A percentile compares a stretch with the other conserved stretches of the same genome.
Evolutionary conservation across 2,113 vertebrate species (phyloP).

Genomic region (Aspiorhynchus laticeps): DNA sequence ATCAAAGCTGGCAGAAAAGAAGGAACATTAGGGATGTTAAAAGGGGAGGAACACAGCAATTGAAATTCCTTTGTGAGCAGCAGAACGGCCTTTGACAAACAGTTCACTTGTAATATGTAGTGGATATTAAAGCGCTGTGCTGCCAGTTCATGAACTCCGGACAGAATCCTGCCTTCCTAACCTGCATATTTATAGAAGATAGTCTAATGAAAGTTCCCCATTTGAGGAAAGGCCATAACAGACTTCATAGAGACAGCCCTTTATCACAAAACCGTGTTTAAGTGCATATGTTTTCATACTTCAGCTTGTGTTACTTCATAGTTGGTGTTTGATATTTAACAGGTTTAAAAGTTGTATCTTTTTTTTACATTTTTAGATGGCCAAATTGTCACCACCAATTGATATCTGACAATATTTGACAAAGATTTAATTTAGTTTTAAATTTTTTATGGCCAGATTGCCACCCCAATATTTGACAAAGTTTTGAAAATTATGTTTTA

Average conservation of each 20-base stretch:
- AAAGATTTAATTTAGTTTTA: not conserved
- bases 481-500: not conserved
- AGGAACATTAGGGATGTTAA: constrained; percentile 13
- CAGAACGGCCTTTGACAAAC: not conserved
- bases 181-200: not conserved
- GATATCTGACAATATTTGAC: too few species aligned
- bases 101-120: not conserved
- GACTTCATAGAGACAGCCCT: not conserved
- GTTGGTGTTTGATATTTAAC: not conserved
- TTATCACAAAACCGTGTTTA: not conserved
- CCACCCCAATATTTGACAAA: not conserved
- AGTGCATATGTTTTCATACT: not conserved
- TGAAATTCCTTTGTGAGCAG: constrained; percentile 8
- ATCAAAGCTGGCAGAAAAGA: constrained; percentile 13
- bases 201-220: not conserved
- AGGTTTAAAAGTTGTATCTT: not conserved
- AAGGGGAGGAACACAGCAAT: constrained; percentile 15
- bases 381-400: not conserved
- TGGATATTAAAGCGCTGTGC: not conserved
- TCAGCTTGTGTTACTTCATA: not conserved
- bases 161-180: constrained; percentile 1
- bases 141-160: not conserved
- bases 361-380: not conserved
- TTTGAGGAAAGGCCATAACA: not conserved
- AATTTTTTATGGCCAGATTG: not conserved